Base-by-base conservation (phyloP, 2,888 invertebrate species). In the Protula sp. region DNA sequence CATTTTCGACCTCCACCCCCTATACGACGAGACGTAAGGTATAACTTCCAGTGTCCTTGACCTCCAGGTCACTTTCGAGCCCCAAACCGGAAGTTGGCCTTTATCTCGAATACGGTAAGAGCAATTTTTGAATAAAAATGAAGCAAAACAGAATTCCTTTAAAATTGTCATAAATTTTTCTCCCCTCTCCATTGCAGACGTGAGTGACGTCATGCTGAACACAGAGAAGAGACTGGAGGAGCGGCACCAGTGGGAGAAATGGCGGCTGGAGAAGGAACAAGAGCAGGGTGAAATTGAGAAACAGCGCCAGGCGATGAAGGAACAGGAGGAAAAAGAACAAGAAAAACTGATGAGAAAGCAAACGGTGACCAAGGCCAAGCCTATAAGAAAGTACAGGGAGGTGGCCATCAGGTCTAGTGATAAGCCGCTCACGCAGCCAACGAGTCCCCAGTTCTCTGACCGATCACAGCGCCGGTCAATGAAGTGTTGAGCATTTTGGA, bases 141-240 rank as follows among this genome's bases (percentile, higher is more conserved):
- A n/a, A n/a, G n/a, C n/a, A n/a, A n/a, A n/a, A n/a, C n/a, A n/a
- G n/a, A n/a, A n/a, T n/a, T n/a, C n/a, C n/a, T n/a, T n/a, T n/a
- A n/a, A n/a, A n/a, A n/a, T n/a, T n/a, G n/a, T n/a, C n/a, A n/a
- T n/a, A n/a, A n/a, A n/a, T n/a, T n/a, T n/a, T n/a, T n/a, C n/a
- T n/a, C n/a, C n/a, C n/a, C n/a, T n/a, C n/a, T n/a, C n/a, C n/a
- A n/a, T n/a, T 66, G 26, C 75, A 70, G 80, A 81, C 57, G 72
- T 79, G 2, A 78, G 78, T 14, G 86, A 86, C 31, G 86, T 89
- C 78, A 79, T 83, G 2, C 76, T 90, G n/a, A 85, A 85, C 55
- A 87, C 88, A 1, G 87, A 87, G 60, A 84, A 84, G 62, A 79
- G 90, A 59, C 87, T 87, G 0, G 82, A 81, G 54, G 54, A 74